Conservation (phyloP, 2,113 vertebrate genomes). For the Phrynosoma blainvillii region DNA sequence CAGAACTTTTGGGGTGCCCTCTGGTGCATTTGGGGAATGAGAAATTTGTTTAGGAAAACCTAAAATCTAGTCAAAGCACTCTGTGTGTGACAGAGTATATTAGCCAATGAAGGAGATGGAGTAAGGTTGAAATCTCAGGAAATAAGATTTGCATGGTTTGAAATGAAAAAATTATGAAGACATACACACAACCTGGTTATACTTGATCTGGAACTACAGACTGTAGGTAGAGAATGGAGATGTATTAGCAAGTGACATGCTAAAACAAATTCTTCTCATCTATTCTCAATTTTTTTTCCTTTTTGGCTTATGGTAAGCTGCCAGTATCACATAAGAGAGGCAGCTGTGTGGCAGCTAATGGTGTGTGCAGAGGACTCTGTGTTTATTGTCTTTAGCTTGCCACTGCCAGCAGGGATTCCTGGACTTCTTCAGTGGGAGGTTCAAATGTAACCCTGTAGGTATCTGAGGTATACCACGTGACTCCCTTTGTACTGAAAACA, state of each 20-base stretch:
- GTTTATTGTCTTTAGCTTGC: neutral
- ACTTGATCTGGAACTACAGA: too few relatives aligned
- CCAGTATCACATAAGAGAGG: neutral
- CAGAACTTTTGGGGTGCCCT: too few relatives aligned
- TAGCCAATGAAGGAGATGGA: neutral
- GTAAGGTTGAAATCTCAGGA: too few relatives aligned
- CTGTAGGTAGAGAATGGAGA: too few relatives aligned
- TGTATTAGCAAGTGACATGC: too few relatives aligned
- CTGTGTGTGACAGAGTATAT: neutral
- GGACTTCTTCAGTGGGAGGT: neutral
- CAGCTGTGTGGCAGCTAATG: slow-evolving; percentile 17
- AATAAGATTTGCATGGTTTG: too few relatives aligned
- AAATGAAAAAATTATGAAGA: too few relatives aligned
- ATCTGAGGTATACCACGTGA: too few relatives aligned
- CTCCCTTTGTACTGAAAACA: too few relatives aligned
- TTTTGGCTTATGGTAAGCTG: neutral
- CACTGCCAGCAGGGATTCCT: neutral
- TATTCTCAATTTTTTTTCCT: neutral
- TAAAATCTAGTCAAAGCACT: neutral
- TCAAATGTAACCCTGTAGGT: neutral
- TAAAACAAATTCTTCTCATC: too few relatives aligned
- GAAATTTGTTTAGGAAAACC: neutral
- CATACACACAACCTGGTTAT: too few relatives aligned
- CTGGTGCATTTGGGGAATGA: neutral
- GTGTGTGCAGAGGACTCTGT: slow-evolving; percentile 4